phyloP scores from a whole-genome alignment of 2,797 vertebrate genomes.

The Acanthis flammea region DNA sequence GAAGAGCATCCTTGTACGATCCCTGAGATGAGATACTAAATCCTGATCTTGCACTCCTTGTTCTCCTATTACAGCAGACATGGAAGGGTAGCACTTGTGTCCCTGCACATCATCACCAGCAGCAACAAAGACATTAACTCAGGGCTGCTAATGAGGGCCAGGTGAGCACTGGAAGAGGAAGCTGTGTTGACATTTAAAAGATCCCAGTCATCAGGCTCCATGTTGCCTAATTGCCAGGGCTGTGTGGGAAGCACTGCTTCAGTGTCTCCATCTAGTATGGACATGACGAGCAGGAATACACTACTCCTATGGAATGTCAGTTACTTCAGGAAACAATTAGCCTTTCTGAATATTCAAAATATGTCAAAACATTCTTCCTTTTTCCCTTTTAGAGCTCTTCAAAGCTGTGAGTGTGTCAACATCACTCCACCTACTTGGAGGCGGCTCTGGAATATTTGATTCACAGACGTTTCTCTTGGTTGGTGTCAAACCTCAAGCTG shows the following conservation, averaged over 20 bases:
- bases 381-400: conserved; percentile 45
- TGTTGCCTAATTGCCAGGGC: conserved; percentile 1
- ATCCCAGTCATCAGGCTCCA: not conserved
- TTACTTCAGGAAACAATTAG: conserved; percentile 63
- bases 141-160: not conserved
- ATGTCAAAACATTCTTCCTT: conserved; percentile 52
- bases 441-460: conserved; percentile 13
- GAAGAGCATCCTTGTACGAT: not conserved
- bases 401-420: conserved; percentile 38
- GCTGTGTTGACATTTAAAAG: conserved; percentile 19
- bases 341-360: conserved; percentile 63
- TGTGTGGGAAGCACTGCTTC: conserved; percentile 45
- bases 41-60: not conserved
- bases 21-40: not conserved
- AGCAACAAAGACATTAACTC: conserved; percentile 6
- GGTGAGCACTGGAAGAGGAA: not conserved
- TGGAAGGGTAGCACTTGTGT: not conserved
- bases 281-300: conserved; percentile 30
- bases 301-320: conserved; percentile 53
- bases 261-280: conserved; percentile 41
- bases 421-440: conserved; percentile 23
- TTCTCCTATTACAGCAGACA: not conserved
- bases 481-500: not conserved
- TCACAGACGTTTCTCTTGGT: not conserved
- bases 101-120: not conserved